Evolutionary conservation across 37 sponge, comb jelly and placozoan species (phyloP).

Genomic region (Ephydatia muelleri): DNA sequence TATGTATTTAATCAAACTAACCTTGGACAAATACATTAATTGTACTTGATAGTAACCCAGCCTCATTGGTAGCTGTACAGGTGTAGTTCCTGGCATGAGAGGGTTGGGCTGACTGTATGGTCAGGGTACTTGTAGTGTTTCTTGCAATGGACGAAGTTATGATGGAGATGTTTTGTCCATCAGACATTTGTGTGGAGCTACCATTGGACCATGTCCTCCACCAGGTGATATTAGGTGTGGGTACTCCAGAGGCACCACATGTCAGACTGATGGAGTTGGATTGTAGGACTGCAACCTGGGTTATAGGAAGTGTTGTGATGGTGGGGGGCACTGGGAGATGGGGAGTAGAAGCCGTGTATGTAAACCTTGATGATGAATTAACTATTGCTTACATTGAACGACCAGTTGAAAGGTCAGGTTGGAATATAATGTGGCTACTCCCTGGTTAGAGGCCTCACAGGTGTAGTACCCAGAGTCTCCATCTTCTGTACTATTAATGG

Average conservation of each 20-base stretch:
- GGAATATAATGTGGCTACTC: neutral
- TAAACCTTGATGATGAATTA: neutral
- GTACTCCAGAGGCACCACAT: constrained; percentile 29
- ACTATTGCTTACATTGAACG: constrained; percentile 34
- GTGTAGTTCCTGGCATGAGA: constrained; percentile 51
- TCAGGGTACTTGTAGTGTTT: constrained; percentile 29
- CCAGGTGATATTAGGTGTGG: constrained; percentile 18
- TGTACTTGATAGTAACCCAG: constrained; percentile 8
- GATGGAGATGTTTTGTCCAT: neutral
- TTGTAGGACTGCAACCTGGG: constrained; percentile 13
- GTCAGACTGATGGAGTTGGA: constrained; percentile 13
- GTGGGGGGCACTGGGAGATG: constrained; percentile 39
- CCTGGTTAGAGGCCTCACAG: constrained; percentile 35
- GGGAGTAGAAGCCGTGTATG: neutral
- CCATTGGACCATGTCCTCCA: constrained; percentile 12
- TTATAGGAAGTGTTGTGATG: constrained; percentile 11
- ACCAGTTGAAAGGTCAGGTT: constrained; percentile 20
- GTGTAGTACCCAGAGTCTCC: constrained; percentile 44
- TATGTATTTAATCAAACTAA: constrained; percentile 6
- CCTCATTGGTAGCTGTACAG: constrained; percentile 44
- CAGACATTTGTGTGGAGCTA: neutral
- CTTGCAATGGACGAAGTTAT: constrained; percentile 7
- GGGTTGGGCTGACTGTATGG: constrained; percentile 3
- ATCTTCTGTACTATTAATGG: constrained; percentile 14
- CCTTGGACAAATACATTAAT: constrained; percentile 72